Evolutionary conservation across 1,140 invertebrate genomes (phyloP).

Genomic region (Ceratina australensis): DNA sequence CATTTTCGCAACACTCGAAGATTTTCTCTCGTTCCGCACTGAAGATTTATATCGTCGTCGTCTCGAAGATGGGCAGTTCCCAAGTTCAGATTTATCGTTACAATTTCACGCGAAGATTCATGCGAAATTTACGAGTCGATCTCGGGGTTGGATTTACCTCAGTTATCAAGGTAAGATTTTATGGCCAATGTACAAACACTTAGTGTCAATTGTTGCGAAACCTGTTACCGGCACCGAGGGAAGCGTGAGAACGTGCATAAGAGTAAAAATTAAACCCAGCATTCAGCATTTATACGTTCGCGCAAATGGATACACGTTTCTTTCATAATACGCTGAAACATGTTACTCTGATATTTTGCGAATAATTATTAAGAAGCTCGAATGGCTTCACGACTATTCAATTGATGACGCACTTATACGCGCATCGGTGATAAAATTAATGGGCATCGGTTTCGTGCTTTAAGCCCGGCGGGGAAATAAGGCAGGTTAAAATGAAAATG

Average conservation of each 20-base stretch:
- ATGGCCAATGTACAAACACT: background rate
- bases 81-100: background rate
- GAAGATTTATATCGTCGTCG: background rate
- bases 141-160: background rate
- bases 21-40: background rate
- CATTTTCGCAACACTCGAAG: conserved; percentile 10
- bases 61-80: background rate
- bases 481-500: too few species aligned
- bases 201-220: background rate
- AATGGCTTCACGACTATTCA: too few species aligned
- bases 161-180: background rate
- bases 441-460: too few species aligned
- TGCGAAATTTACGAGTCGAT: background rate
- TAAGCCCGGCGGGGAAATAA: too few species aligned
- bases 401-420: too few species aligned
- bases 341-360: too few species aligned
- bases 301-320: too few species aligned
- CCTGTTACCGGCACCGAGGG: background rate
- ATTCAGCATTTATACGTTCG: too few species aligned
- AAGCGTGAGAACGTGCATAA: background rate
- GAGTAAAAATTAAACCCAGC: too few species aligned
- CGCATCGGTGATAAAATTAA: too few species aligned
- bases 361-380: too few species aligned
- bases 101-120: background rate
- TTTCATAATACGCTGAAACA: too few species aligned